Base-by-base conservation (phyloP, 2,113 vertebrate species). In the Lampris incognitus region DNA sequence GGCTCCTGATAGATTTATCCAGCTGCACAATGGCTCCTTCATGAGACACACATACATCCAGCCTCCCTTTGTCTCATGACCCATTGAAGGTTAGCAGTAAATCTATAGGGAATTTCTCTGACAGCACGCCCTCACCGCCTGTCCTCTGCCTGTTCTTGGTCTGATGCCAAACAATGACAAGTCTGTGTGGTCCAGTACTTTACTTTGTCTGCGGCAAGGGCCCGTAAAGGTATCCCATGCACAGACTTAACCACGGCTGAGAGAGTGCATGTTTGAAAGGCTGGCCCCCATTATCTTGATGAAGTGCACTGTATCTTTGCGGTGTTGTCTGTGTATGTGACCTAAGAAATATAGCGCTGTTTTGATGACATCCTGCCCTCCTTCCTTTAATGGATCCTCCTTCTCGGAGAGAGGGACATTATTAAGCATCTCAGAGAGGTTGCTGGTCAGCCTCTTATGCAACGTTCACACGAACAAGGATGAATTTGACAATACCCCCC, bases 151-250 rank as follows among this genome's bases (percentile, higher is more conserved):
- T 58, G 24, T 37, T 61, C 64, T 13, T 72, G 59, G 74, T 78
- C 50, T 37, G 69, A 81, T 44, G 5, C 69, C 58, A 7, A 10
- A 5, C 51, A 58, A 11, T 75, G 62, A 54, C 81, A 58, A 0
- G 11, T 69, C 78, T 87, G 83, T 83, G 76, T 85, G 82, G 72
- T 70, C 3, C 77, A 83, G 77, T 89, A 78, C 67, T 87, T 86
- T 84, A 87, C 41, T 48, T 13, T 57, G 38, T 37, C 9, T 44
- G 81, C 84, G 81, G 85, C 86, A 81, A 69, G 24, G 58, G 49
- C 85, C 72, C 4, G 42, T 87, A 6, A 86, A 79, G 87, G 58
- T 50, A 76, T 82, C 74, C 65, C 76, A 56, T 37, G 55, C 74
- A 73, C 76, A 51, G 57, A 38, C 79, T 49, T 81, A 84, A 78